A percentile compares a stretch with the other conserved stretches of the same genome.
These are phyloP conservation scores for Oscheius sp. DNA, from an alignment of 2,888 invertebrate species.

Conservation along the genomic window DNA sequence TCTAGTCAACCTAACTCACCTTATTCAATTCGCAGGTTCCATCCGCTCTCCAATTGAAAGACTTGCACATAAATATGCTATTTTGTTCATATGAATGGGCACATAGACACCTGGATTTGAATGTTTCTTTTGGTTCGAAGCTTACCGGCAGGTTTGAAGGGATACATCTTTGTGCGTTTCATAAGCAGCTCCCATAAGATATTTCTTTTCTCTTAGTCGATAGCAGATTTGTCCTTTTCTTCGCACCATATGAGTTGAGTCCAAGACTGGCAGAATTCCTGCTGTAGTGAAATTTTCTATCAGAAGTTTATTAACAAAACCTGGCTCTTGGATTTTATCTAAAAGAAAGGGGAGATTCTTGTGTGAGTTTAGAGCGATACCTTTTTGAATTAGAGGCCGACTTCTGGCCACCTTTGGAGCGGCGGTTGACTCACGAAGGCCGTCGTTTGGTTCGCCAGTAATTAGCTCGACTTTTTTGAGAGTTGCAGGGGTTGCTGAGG, in stretches of 20 bases:
- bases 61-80: slow-evolving; percentile 40
- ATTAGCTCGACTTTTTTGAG: slow-evolving; percentile 29
- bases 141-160: slow-evolving; percentile 60
- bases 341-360: neutral
- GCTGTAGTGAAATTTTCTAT: slow-evolving; percentile 33
- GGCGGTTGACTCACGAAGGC: neutral
- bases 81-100: slow-evolving; percentile 42
- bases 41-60: slow-evolving; percentile 56
- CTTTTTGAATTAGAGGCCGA: neutral
- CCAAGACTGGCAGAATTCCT: slow-evolving; percentile 20
- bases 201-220: slow-evolving; percentile 56
- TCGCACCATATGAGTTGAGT: slow-evolving; percentile 14
- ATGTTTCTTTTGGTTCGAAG: no score
- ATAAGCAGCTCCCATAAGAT: slow-evolving; percentile 58
- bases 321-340: slow-evolving; percentile 24
- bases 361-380: neutral
- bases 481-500: neutral
- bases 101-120: slow-evolving; percentile 45
- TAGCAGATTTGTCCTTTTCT: slow-evolving; percentile 52
- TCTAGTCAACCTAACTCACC: slow-evolving; percentile 41
- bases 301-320: slow-evolving; percentile 50
- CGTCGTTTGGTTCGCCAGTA: slow-evolving; percentile 45
- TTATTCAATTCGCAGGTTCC: slow-evolving; percentile 60
- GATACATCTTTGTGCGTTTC: slow-evolving; percentile 46
- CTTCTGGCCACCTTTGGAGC: slow-evolving; percentile 6